Percentiles rank a stretch among this genome's conserved stretches.
phyloP scores from a whole-genome alignment of 2,113 vertebrate genomes.

The Pogona vitticeps region DNA sequence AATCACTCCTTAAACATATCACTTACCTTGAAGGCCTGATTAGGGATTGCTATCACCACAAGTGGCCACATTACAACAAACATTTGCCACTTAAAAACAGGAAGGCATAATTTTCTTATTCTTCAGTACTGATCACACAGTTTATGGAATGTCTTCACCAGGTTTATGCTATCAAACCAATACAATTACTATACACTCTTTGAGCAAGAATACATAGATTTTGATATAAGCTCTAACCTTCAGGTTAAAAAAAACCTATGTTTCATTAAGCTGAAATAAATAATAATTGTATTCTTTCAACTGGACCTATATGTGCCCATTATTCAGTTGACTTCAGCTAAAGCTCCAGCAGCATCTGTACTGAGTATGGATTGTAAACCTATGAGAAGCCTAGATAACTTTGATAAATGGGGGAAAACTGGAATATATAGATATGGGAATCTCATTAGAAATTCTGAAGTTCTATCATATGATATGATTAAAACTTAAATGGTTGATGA shows the following conservation, averaged over 20 bases:
- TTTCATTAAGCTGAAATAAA: neutral
- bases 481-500: conserved; percentile 13
- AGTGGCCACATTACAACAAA: neutral
- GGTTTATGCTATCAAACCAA: neutral
- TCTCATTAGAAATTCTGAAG: conserved; percentile 8
- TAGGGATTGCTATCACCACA: neutral
- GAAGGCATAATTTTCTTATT: neutral
- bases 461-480: neutral
- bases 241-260: neutral
- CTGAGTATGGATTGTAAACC: neutral
- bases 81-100: neutral
- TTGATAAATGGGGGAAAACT: neutral
- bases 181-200: neutral
- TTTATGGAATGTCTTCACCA: neutral
- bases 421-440: neutral
- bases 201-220: conserved; percentile 1
- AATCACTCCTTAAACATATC: too few species aligned
- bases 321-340: neutral
- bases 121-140: neutral
- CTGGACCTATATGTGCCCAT: neutral
- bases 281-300: neutral
- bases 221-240: neutral
- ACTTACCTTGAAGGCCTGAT: too few species aligned
- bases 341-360: neutral
- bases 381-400: neutral